Evolutionary conservation across 2,888 invertebrate species (phyloP).

Genomic region (Bhutanitis thaidina): DNA sequence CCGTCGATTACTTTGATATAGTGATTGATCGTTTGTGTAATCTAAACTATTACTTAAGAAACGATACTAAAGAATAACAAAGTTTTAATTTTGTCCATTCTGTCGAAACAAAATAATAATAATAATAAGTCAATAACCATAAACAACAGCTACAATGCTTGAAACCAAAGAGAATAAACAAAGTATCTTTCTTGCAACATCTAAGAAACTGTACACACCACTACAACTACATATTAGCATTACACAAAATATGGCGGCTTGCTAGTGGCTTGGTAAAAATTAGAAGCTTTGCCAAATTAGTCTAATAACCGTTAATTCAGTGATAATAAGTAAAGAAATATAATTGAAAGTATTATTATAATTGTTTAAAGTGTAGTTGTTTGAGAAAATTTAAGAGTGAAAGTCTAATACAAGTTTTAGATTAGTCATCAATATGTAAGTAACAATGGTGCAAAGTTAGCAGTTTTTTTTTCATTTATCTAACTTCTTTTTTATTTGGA

Average conservation of each 20-base stretch:
- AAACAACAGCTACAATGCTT: too few species aligned
- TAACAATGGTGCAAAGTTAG: not conserved
- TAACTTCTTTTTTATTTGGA: not conserved
- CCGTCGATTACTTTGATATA: too few species aligned
- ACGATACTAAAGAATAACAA: too few species aligned
- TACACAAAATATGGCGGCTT: constrained; percentile 28
- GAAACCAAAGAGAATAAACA: too few species aligned
- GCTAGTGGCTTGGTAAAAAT: constrained; percentile 19
- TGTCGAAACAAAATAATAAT: too few species aligned
- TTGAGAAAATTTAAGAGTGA: not conserved
- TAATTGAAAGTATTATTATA: not conserved
- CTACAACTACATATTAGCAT: too few species aligned
- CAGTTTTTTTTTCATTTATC: not conserved
- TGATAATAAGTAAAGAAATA: constrained; percentile 4
- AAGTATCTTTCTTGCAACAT: too few species aligned
- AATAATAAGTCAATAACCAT: too few species aligned
- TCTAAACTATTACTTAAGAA: too few species aligned
- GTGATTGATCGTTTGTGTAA: too few species aligned
- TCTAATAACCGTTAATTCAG: not conserved
- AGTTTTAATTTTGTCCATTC: too few species aligned
- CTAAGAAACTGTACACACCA: too few species aligned
- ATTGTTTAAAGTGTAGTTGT: not conserved
- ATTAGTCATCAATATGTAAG: constrained; percentile 15
- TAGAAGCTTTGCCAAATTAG: constrained; percentile 19
- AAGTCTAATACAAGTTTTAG: not conserved